These are phyloP conservation scores for Heliconius ismenius DNA, from an alignment of 2,888 invertebrate genomes.

Conservation along the genomic window DNA sequence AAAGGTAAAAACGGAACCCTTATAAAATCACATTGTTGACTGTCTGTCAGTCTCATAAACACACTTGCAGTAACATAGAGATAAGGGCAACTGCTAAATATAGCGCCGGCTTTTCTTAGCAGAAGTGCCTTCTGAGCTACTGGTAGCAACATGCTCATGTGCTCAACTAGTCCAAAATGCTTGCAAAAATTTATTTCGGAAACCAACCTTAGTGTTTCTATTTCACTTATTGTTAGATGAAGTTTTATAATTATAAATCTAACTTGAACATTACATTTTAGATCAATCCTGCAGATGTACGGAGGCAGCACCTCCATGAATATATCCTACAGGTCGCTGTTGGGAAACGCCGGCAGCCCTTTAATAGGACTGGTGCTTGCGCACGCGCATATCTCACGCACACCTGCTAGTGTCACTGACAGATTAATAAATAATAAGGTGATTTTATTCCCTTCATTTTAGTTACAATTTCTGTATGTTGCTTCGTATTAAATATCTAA, in stretches of 20 bases:
- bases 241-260: background rate
- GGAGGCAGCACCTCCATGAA: constrained; percentile 64
- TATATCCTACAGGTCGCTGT: constrained; percentile 73
- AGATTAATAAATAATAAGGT: constrained; percentile 10
- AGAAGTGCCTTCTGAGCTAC: too few relatives aligned
- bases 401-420: constrained; percentile 37
- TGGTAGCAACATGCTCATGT: too few relatives aligned
- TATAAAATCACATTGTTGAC: too few relatives aligned
- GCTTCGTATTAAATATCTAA: too few relatives aligned
- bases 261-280: constrained; percentile 38
- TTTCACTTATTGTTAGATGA: background rate
- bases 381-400: constrained; percentile 59
- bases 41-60: background rate
- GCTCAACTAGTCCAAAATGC: too few relatives aligned
- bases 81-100: background rate
- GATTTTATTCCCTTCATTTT: background rate
- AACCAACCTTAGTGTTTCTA: background rate
- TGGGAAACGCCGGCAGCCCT: constrained; percentile 71
- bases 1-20: too few relatives aligned
- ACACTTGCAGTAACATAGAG: background rate
- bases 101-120: background rate
- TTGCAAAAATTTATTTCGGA: too few relatives aligned
- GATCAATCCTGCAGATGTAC: constrained; percentile 64
- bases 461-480: too few relatives aligned
- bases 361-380: constrained; percentile 71